Evolutionary conservation across 2,113 vertebrate genomes (phyloP), one percentile per base, ranked within the genome.

Genomic region (Phyllostomus hastatus): DNA sequence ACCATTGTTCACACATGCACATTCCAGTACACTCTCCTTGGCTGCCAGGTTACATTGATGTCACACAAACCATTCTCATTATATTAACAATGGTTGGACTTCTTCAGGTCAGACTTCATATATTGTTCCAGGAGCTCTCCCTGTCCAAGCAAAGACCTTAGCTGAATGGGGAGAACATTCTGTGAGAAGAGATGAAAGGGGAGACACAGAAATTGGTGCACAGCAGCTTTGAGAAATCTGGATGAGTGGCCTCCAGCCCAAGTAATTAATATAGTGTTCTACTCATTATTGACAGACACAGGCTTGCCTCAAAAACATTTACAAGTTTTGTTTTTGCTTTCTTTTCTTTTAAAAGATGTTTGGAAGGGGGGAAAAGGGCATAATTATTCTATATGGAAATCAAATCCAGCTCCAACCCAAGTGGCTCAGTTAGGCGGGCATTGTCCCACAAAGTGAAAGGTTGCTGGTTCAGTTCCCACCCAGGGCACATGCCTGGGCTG

Each of bases 381-480:
- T 38, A 43, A 97, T 61, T 81, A 87, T 97, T 97, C 98, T 96
- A 87, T n/a, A 7, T 84, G 73, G 83, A 94, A 97, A 97, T 79
- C 70, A 89, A 92, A 69, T 24, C 33, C 28, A 33, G 28, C 61
- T 31, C 11, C 10, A 4, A 64, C 61, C 61, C 26, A 7, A 64
- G 61, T 64, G 61, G 28, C 61, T 64, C 61, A 64, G 59, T 61
- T 28, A 12, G 28, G 28, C 1, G 11, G 61, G 28, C 12, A 31
- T 64, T 64, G 28, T 64, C 26, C 61, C 5, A 12, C 61, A 31
- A 31, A 64, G 61, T 11, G 26, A 64, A 64, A 64, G 28, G 61
- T 64, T 11, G 28, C 61, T 64, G 28, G 61, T 64, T 64, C 28
- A 64, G 14, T 64, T 15, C 61, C 61, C 61, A 64, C 28, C 11